phyloP scores from a whole-genome alignment of 1,140 invertebrate genomes.

The Brachionus asplanchnoidis region DNA sequence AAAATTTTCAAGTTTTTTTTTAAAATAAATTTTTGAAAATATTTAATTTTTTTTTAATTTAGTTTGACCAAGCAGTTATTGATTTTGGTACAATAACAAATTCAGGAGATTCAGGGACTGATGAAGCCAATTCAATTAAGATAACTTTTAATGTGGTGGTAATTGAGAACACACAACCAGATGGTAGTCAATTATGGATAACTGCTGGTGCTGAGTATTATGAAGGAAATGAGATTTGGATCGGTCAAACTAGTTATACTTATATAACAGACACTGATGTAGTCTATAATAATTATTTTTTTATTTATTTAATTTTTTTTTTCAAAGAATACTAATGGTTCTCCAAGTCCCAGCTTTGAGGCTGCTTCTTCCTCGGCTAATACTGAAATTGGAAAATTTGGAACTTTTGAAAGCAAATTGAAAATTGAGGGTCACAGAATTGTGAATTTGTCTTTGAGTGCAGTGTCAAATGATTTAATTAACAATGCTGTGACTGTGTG shows the following conservation, averaged over 20 bases:
- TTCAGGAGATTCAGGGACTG: constrained; percentile 30
- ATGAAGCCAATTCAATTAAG: constrained; percentile 43
- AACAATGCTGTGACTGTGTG: not conserved
- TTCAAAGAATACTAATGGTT: not conserved
- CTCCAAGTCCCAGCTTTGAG: not conserved
- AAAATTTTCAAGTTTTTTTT: constrained; percentile 34
- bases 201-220: constrained; percentile 59
- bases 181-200: constrained; percentile 51
- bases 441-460: not conserved
- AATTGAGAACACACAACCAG: constrained; percentile 49
- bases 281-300: not conserved
- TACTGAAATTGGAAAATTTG: constrained; percentile 18
- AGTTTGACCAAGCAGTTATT: constrained; percentile 57
- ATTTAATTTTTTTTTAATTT: constrained; percentile 36
- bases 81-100: constrained; percentile 55
- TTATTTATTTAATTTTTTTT: not conserved
- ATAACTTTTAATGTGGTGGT: constrained; percentile 55
- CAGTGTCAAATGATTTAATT: not conserved
- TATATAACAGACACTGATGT: not conserved
- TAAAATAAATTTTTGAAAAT: not conserved
- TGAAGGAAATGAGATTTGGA: constrained; percentile 56
- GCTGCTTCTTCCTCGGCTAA: not conserved
- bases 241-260: constrained; percentile 53
- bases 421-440: not conserved
- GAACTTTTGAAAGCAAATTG: not conserved